A percentile compares a stretch with the other conserved stretches of the same genome.
These are phyloP conservation scores for Thecophora atra DNA, from an alignment of 2,888 invertebrate species.

Conservation along the genomic window DNA sequence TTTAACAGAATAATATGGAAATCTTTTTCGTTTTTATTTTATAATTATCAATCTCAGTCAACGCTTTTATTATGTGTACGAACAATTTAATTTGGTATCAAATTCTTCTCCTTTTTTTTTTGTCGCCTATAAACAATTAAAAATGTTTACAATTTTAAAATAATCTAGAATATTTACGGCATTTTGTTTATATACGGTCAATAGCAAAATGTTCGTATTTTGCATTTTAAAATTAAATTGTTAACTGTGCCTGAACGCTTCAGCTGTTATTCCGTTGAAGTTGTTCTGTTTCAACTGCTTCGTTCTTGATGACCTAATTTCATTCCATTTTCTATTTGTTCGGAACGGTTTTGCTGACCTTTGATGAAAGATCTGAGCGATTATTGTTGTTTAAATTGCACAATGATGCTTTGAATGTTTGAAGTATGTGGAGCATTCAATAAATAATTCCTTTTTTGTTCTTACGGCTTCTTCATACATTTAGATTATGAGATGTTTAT, in stretches of 20 bases:
- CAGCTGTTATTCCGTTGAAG: not conserved
- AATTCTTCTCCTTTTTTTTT: no score
- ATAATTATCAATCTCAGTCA: no score
- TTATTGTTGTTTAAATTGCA: constrained; percentile 24
- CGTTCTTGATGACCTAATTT: constrained; percentile 38
- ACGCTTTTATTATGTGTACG: no score
- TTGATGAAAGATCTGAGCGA: constrained; percentile 21
- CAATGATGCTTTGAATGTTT: not conserved
- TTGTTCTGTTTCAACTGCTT: constrained; percentile 15
- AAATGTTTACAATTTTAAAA: no score
- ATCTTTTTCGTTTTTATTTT: no score
- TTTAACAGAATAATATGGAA: no score
- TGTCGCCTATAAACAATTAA: no score
- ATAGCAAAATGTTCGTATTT: not conserved
- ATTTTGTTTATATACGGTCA: not conserved
- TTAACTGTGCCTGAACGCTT: not conserved
- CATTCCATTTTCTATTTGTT: constrained; percentile 12
- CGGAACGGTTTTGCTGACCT: constrained; percentile 25
- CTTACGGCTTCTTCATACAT: not conserved
- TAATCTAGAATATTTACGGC: no score
- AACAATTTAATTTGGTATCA: no score
- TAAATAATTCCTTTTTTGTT: not conserved
- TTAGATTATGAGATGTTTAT: no score
- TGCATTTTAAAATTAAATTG: not conserved
- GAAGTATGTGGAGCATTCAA: constrained; percentile 1